Evolutionary conservation across 2,113 vertebrate species (phyloP), one percentile per base, ranked within the genome.

Genomic region (Rhabdomys dilectus): DNA sequence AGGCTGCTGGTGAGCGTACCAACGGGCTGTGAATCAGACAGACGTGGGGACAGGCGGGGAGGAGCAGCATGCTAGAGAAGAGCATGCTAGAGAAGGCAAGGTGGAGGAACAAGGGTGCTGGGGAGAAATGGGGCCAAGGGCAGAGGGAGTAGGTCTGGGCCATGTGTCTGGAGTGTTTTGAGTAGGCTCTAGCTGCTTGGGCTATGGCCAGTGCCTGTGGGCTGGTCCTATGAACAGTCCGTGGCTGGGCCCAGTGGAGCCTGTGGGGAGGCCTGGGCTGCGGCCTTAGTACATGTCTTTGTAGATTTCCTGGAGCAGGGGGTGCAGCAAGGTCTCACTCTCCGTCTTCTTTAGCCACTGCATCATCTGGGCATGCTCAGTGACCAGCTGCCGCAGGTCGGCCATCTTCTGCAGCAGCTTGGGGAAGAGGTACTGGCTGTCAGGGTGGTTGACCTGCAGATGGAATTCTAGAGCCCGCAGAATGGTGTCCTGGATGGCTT

Each of bases 401-500:
- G 99, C 99, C 99, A 99, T 99, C 98, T 99, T 99, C 99, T 99
- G 99, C 98, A 99, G 99, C 98, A 99, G 99, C 98, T 99, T 99
- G 97, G 99, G 99, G 98, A 99, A 99, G 98, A 99, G 99, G 99
- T 99, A 99, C 98, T 99, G 98, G 60, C 99, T 99, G 87, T 99
- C 99, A 0, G 99, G 99, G 98, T 99, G 99, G 99, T 99, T 99
- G 94, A 98, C 98, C 96, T 99, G 99, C 94, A 99, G 98, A 97
- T 99, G 99, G 88, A 99, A 99, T 98, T 99, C 99, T 73, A 99
- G 99, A 17, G 99, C 99, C 90, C 99, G 99, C 66, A 99, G 99
- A 98, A 99, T 99, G 98, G 98, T 99, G 98, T 99, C 99, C 91
- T 99, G 99, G 98, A 99, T 99, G 98, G 99, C 99, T 98, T 99